Base-by-base conservation (phyloP, 2,888 invertebrate species). In the Tromatobia lineatoria region DNA sequence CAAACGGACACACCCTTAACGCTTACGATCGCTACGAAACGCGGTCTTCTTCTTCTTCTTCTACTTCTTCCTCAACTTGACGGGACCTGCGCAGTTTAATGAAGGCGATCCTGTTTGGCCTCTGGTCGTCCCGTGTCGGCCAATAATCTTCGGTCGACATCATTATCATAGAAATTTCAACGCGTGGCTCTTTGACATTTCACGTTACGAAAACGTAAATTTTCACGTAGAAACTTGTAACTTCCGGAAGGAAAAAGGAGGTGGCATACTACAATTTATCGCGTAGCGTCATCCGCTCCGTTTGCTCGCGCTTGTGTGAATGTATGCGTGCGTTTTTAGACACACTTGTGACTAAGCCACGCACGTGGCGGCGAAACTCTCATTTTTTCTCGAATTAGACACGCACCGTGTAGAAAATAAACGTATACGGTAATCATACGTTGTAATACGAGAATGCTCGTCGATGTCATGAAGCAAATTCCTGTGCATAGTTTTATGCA, bases 81-180 rank as follows among this genome's bases (percentile, higher is more conserved):
- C 29, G 29, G 29, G 29, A 29, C 29, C 29, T 29, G 29, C 29
- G 29, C 29, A 3, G 29, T 29, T 29, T 2, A 29, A 29, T 29
- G 3, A 4, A 29, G 29, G 29, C 29, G 29, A 29, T 29, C 29
- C 29, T 29, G 3, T 29, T 4, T 29, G 29, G 29, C 29, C 29
- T 29, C 29, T 29, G 29, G 4, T 29, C 4, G 29, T 29, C 29
- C 29, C 29, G 29, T 29, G 29, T 4, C 29, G 29, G 29, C 29
- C 29, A 29, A 29, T 29, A 29, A 29, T 29, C 29, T 29, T 29
- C 29, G 3, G 50, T 20, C 77, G 50, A 75, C 71, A 11, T 67
- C 66, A 47, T 82, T 67, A 23, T 18, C 45, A 54, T 79, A 80
- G 50, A 67, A 79, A 80, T 34, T 29, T 61, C 18, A n/a, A 34